Percentiles rank a stretch among this genome's conserved stretches.
phyloP scores from a whole-genome alignment of 1,140 invertebrate species.

The Euura lappo region DNA sequence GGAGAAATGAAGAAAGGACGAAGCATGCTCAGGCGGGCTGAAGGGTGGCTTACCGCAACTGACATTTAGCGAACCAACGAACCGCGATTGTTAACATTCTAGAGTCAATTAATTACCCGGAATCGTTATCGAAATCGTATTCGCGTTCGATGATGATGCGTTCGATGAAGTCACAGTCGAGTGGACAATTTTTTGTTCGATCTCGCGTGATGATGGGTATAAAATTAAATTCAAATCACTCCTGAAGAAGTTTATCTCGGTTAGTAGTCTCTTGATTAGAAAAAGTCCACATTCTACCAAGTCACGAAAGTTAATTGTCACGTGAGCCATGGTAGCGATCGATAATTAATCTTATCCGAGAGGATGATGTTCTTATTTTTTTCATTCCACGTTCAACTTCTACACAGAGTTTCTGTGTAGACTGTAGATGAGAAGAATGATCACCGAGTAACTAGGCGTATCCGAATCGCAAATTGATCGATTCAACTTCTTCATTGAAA shows the following conservation, averaged over 20 bases:
- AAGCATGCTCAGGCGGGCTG: background rate
- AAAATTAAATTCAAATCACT: background rate
- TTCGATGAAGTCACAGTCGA: background rate
- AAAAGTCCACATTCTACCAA: background rate
- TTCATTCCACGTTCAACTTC: background rate
- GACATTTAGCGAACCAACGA: slow-evolving; percentile 17
- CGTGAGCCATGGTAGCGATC: background rate
- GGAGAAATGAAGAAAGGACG: background rate
- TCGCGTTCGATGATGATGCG: background rate
- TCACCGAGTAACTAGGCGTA: too few relatives aligned
- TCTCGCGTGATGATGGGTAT: background rate
- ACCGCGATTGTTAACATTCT: background rate
- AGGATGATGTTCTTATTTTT: background rate
- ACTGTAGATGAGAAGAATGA: background rate
- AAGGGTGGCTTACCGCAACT: slow-evolving; percentile 45
- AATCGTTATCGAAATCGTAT: background rate
- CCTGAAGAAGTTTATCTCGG: background rate
- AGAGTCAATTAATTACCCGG: background rate
- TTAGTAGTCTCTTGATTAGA: background rate
- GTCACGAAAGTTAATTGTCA: slow-evolving; percentile 5
- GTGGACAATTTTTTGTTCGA: background rate
- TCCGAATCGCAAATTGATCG: too few relatives aligned
- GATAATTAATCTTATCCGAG: background rate
- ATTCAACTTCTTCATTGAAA: too few relatives aligned
- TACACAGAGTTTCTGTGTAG: background rate